Evolutionary conservation across 2,888 invertebrate genomes (phyloP).

Genomic region (Stenoptilia bipunctidactyla): DNA sequence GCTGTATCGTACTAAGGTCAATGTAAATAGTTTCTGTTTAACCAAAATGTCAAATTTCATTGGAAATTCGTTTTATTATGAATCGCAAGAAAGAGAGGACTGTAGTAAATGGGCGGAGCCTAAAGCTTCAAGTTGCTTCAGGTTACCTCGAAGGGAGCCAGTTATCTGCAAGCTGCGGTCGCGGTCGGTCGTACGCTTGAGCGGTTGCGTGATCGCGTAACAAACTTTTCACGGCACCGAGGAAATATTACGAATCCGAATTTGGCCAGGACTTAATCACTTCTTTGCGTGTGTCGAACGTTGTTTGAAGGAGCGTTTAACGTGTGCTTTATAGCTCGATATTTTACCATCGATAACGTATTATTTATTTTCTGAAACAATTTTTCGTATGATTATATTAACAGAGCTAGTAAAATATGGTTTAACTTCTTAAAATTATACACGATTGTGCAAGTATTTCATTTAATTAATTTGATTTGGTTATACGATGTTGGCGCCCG

Average conservation of each 20-base stretch:
- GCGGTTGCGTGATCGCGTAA: conserved; percentile 24
- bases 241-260: conserved; percentile 38
- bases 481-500: conserved; percentile 22
- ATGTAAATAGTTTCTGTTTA: no score
- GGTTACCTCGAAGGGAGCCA: conserved; percentile 21
- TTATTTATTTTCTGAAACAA: neutral
- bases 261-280: conserved; percentile 46
- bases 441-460: conserved; percentile 1
- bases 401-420: neutral
- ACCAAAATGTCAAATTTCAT: no score
- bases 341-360: conserved; percentile 12
- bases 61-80: neutral
- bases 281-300: conserved; percentile 55
- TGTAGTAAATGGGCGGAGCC: conserved; percentile 45
- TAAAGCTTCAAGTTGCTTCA: conserved; percentile 29
- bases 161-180: conserved; percentile 34
- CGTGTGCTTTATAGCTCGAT: conserved; percentile 39
- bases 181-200: conserved; percentile 29
- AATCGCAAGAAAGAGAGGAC: conserved; percentile 34
- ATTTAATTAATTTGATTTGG: neutral
- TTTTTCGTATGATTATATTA: neutral
- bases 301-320: conserved; percentile 35
- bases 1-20: no score
- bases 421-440: conserved; percentile 5
- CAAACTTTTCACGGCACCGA: conserved; percentile 64